Conservation (phyloP, 2,797 vertebrate genomes). For the Clarias fuscus region DNA sequence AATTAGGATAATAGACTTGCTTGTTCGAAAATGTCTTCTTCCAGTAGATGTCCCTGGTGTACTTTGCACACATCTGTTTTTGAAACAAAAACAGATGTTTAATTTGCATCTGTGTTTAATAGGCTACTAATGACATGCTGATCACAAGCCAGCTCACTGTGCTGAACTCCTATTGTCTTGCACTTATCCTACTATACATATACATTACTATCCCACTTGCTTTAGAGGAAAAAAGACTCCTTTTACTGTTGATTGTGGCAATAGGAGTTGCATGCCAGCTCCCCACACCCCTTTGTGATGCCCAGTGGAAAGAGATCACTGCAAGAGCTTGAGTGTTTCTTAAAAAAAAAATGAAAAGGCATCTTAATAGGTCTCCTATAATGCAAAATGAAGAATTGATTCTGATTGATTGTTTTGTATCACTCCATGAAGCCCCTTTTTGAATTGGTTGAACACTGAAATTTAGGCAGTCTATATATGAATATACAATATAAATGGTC, state of each 20-base stretch:
- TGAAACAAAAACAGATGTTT: neutral
- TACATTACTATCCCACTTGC: neutral
- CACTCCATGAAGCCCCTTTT: neutral
- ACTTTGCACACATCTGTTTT: slow-evolving; percentile 11
- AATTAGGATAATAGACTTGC: neutral
- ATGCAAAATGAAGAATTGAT: neutral
- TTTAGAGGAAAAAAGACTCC: neutral
- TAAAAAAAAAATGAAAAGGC: neutral
- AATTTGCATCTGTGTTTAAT: slow-evolving; percentile 3
- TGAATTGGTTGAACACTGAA: neutral
- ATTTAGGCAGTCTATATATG: neutral
- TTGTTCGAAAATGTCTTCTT: slow-evolving; percentile 48
- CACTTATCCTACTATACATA: neutral
- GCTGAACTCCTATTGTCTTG: neutral
- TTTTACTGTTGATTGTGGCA: neutral
- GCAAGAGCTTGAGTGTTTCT: neutral
- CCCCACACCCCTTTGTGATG: neutral
- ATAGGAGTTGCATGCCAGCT: neutral
- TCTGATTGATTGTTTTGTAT: neutral
- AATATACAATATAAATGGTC: neutral
- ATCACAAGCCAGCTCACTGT: neutral
- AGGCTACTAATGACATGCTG: slow-evolving; percentile 28
- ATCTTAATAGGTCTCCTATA: neutral
- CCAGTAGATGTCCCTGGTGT: slow-evolving; percentile 59
- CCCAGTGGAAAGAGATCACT: neutral